phyloP scores from a whole-genome alignment of 2,113 vertebrate species.

The Sakesphorus luctuosus region DNA sequence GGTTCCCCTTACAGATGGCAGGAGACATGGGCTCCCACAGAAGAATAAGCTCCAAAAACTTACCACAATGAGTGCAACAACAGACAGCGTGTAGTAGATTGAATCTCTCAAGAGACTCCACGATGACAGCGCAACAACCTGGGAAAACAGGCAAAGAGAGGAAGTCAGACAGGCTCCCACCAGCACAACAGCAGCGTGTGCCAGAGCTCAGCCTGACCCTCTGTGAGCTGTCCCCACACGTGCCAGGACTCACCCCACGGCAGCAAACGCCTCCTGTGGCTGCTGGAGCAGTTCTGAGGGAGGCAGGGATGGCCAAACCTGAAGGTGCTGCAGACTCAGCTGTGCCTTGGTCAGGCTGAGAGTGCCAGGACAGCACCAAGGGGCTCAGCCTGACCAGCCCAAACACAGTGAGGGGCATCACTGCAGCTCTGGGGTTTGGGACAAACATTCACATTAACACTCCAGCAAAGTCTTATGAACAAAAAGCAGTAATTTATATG shows the following conservation, averaged over 20 bases:
- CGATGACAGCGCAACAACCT: constrained; percentile 88
- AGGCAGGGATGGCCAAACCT: neutral
- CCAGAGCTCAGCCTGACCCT: neutral
- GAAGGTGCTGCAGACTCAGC: neutral
- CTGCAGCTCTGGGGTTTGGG: neutral
- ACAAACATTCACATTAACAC: neutral
- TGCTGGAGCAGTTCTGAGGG: neutral
- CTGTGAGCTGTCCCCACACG: accelerated
- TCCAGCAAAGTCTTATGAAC: neutral
- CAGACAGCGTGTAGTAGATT: constrained; percentile 90
- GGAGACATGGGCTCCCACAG: neutral
- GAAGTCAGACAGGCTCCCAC: neutral
- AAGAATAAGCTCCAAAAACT: constrained; percentile 60
- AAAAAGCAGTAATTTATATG: neutral
- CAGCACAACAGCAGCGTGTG: accelerated
- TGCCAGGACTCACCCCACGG: neutral
- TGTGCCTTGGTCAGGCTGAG: accelerated
- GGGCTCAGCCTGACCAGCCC: neutral
- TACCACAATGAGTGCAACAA: constrained; percentile 93
- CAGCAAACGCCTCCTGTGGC: accelerated
- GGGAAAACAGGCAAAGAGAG: neutral
- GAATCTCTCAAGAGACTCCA: constrained; percentile 96
- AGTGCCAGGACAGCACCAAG: neutral
- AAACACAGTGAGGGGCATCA: neutral
- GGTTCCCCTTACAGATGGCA: neutral